Base-by-base conservation (phyloP, 53 echinoderm and acorn worm species). In the Paracentrotus lividus region DNA sequence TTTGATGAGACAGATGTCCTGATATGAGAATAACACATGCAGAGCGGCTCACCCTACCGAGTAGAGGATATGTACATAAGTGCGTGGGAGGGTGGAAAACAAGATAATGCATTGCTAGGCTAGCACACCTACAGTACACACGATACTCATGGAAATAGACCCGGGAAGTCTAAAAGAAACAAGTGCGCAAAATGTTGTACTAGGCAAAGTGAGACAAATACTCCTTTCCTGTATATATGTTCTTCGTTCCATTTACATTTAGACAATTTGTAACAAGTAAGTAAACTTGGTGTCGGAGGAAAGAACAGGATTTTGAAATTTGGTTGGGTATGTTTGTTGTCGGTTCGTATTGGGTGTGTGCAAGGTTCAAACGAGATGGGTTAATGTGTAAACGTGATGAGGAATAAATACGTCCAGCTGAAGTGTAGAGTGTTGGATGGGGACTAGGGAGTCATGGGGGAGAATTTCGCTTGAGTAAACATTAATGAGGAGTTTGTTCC, bases 351-450 rank as follows among this genome's bases (percentile, higher is more conserved):
- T 9, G 81, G n/a, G 26, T 8, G 81, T n/a, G 26, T 32, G 81
- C 26, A 9, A 81, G 44, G 47, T 47, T 45, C 47, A 81, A 44
- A 81, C 81, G n/a, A 49, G 44, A 81, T 44, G 47, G 81, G 81
- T 87, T 87, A 57, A 87, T 87, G 87, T 55, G 87, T 86, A 86
- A 86, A n/a, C 86, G 86, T 87, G 87, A 55, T 57, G 54, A 57
- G 87, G 87, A 87, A 87, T 87, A 87, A 87, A 87, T 87, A 87
- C 56, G 57, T 87, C 31, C 87, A 57, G 87, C 87, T 87, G 54
- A 57, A 45, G 81, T 81, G 47, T 12, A 87, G n/a, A n/a, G 87
- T 87, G 87, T 54, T 56, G 87, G 55, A 85, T 38, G 54, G 54
- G 56, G 57, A 57, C 15, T 87, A 34, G 56, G 57, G 54, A 56